phyloP scores from a whole-genome alignment of 2,888 invertebrate species.

The Cenopis cana region DNA sequence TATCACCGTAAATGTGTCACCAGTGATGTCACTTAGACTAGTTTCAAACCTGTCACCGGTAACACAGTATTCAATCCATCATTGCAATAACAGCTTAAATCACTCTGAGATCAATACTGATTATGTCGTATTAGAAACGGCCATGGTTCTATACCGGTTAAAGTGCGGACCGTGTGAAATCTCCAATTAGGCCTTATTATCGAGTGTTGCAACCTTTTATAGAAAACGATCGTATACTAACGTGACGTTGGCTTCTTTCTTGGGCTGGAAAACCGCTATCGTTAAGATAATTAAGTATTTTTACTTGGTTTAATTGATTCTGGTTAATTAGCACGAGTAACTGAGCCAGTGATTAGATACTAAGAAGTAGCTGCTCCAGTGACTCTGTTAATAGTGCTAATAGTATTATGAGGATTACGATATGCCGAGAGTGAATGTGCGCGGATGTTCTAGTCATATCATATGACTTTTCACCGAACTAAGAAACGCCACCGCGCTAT shows the following conservation, averaged over 20 bases:
- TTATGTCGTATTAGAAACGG: conserved; percentile 15
- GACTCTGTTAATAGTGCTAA: conserved; percentile 34
- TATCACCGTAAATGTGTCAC: conserved; percentile 39
- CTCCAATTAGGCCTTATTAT: conserved; percentile 64
- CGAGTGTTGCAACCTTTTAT: conserved; percentile 53
- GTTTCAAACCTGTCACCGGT: conserved; percentile 50
- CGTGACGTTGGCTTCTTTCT: conserved; percentile 32
- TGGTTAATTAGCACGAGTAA: conserved; percentile 39
- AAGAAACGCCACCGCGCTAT: not conserved
- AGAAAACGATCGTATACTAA: conserved; percentile 43
- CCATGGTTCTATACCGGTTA: conserved; percentile 50
- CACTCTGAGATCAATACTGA: conserved; percentile 5
- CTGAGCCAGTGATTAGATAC: conserved; percentile 41
- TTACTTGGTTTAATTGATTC: conserved; percentile 41
- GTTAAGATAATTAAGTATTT: conserved; percentile 37
- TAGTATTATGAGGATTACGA: conserved; percentile 41
- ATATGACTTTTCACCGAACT: not conserved
- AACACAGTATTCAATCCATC: conserved; percentile 44
- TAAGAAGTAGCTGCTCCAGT: conserved; percentile 42
- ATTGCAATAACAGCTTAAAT: conserved; percentile 28
- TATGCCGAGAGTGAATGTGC: conserved; percentile 36
- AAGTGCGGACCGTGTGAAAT: conserved; percentile 63
- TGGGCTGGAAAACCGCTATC: conserved; percentile 38
- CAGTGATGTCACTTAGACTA: conserved; percentile 49
- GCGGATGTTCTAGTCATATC: conserved; percentile 1